A percentile compares a stretch with the other conserved stretches of the same genome.
These are phyloP conservation scores for Pyrgilauda ruficollis DNA, from an alignment of 2,113 vertebrate species.

Conservation along the genomic window DNA sequence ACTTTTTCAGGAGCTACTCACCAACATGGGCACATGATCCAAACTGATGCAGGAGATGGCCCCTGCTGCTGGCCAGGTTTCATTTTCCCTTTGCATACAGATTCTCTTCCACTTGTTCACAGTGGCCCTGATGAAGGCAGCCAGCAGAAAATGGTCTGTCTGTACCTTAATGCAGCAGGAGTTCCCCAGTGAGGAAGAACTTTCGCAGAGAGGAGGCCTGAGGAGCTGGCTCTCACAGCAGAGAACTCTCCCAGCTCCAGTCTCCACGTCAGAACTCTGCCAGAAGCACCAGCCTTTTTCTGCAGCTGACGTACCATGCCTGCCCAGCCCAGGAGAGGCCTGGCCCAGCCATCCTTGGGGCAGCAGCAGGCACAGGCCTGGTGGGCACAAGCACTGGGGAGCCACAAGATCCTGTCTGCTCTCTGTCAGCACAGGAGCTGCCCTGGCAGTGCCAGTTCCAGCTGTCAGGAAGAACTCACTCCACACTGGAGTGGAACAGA, in stretches of 20 bases:
- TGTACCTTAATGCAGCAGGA: accelerated
- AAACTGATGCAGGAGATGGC: neutral
- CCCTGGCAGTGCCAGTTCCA: neutral
- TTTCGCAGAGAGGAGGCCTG: neutral
- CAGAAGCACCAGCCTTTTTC: neutral
- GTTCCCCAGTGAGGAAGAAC: neutral
- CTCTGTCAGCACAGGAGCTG: neutral
- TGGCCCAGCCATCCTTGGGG: neutral
- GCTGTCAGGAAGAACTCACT: neutral
- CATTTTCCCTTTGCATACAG: neutral
- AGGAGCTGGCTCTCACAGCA: neutral
- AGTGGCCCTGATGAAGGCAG: neutral
- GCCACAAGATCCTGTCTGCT: neutral
- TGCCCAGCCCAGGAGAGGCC: neutral
- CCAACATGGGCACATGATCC: neutral
- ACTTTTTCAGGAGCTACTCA: neutral
- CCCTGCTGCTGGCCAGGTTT: neutral
- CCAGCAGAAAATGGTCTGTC: neutral
- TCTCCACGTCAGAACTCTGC: neutral
- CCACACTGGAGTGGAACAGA: neutral
- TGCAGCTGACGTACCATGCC: neutral
- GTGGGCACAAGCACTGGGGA: neutral
- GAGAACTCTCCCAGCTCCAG: neutral
- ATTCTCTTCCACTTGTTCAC: neutral
- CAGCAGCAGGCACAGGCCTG: neutral